phyloP scores from a whole-genome alignment of 2,888 invertebrate genomes.

The Rambutsinella grinnellia region DNA sequence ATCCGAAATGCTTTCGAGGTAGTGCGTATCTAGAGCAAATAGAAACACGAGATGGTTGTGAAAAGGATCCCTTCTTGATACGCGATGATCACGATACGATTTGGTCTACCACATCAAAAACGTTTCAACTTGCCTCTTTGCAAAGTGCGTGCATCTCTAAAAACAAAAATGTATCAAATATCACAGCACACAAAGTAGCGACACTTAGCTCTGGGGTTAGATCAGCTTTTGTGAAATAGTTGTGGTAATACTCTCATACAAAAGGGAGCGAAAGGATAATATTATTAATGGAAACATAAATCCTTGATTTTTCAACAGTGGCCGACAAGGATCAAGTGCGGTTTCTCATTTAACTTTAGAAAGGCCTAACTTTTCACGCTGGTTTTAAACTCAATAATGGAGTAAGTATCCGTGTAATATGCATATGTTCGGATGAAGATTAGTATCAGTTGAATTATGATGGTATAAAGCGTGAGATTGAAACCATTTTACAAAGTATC shows the following conservation, averaged over 20 bases:
- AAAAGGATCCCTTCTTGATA: constrained; percentile 1
- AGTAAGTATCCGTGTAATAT: no score
- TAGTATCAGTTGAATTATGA: no score
- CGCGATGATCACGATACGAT: constrained; percentile 4
- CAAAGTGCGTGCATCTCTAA: not conserved
- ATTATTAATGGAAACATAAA: constrained; percentile 14
- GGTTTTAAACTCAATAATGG: no score
- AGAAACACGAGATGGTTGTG: no score
- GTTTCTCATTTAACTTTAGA: no score
- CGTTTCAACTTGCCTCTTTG: not conserved
- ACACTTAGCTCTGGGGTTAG: not conserved
- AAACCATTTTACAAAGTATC: no score
- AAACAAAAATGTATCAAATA: not conserved
- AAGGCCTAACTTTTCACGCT: constrained; percentile 34
- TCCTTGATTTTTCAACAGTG: constrained; percentile 35
- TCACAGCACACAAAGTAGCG: not conserved
- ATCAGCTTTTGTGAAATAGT: no score
- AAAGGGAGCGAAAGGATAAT: no score
- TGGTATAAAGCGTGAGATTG: no score
- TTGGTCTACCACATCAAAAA: constrained; percentile 40
- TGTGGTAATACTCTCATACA: no score
- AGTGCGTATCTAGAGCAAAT: constrained; percentile 20
- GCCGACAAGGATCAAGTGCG: constrained; percentile 38
- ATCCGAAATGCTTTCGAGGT: not conserved
- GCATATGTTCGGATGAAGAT: no score